Evolutionary conservation across 2,113 vertebrate species (phyloP).

Genomic region (Mus spicilegus): DNA sequence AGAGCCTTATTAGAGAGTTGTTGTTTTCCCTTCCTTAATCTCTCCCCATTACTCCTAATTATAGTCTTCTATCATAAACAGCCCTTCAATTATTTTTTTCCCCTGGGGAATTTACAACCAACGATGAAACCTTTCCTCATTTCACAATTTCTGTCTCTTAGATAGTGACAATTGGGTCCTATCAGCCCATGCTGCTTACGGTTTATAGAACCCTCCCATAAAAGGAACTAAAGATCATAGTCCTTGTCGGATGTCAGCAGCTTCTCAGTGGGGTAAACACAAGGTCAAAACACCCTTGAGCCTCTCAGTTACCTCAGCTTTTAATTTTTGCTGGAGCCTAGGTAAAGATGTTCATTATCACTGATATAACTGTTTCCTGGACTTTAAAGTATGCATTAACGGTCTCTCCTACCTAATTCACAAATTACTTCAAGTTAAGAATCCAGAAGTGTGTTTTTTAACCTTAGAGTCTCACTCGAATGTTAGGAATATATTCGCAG

Average conservation of each 20-base stretch:
- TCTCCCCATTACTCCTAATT: constrained; percentile 77
- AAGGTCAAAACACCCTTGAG: neutral
- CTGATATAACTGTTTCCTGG: neutral
- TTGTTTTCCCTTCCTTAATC: constrained; percentile 77
- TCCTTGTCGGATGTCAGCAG: neutral
- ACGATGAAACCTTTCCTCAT: constrained; percentile 24
- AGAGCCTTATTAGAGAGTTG: constrained; percentile 74
- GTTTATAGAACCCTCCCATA: neutral
- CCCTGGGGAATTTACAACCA: constrained; percentile 38
- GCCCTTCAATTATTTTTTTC: constrained; percentile 56
- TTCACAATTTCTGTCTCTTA: constrained; percentile 9
- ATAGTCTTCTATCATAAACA: constrained; percentile 73
- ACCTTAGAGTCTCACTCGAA: neutral
- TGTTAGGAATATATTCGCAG: neutral
- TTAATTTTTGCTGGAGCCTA: constrained; percentile 10
- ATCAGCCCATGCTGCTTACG: neutral
- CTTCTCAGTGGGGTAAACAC: neutral
- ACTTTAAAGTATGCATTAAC: constrained; percentile 7
- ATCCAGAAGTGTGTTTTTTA: neutral
- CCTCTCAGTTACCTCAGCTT: neutral
- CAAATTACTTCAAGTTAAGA: neutral
- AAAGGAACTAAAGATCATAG: neutral
- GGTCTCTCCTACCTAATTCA: neutral
- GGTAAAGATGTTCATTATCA: neutral
- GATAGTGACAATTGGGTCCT: neutral